These are phyloP conservation scores for Macaria notata DNA, from an alignment of 2,888 invertebrate genomes.

Conservation along the genomic window DNA sequence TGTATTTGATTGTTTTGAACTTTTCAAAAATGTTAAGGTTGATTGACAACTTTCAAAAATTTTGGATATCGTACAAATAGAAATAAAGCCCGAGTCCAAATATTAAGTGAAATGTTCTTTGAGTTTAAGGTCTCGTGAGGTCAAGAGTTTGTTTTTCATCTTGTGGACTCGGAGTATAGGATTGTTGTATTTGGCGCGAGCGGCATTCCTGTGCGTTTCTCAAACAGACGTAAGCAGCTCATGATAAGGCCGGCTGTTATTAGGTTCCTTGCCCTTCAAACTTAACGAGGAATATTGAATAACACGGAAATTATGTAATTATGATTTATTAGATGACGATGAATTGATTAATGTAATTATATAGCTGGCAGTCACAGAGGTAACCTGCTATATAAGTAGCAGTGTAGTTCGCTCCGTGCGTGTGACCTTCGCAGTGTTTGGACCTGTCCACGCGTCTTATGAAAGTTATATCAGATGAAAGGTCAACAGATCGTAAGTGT, in stretches of 20 bases:
- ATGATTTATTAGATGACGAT: conserved; percentile 17
- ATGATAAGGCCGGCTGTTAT: conserved; percentile 3
- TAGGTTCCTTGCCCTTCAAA: conserved; percentile 14
- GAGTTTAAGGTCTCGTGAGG: background rate
- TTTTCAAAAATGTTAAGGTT: conserved; percentile 25
- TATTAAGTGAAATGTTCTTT: background rate
- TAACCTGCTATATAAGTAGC: conserved; percentile 8
- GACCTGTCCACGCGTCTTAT: conserved; percentile 21
- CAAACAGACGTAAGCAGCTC: conserved; percentile 6
- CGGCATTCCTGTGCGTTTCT: conserved; percentile 12
- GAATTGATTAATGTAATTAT: conserved; percentile 2
- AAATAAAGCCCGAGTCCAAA: background rate
- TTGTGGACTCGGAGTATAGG: background rate
- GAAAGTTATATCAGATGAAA: conserved; percentile 37
- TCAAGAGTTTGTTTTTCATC: background rate
- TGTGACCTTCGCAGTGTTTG: conserved; percentile 16
- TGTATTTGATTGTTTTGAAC: conserved; percentile 9
- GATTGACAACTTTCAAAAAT: conserved; percentile 5
- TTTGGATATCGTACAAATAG: background rate
- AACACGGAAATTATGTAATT: conserved; percentile 18
- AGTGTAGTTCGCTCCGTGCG: conserved; percentile 9
- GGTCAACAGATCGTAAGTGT: conserved; percentile 10
- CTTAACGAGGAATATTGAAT: conserved; percentile 8
- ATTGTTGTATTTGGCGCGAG: background rate
- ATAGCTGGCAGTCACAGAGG: background rate